phyloP scores from a whole-genome alignment of 2,113 vertebrate species.

The Leptobrachium leishanense region DNA sequence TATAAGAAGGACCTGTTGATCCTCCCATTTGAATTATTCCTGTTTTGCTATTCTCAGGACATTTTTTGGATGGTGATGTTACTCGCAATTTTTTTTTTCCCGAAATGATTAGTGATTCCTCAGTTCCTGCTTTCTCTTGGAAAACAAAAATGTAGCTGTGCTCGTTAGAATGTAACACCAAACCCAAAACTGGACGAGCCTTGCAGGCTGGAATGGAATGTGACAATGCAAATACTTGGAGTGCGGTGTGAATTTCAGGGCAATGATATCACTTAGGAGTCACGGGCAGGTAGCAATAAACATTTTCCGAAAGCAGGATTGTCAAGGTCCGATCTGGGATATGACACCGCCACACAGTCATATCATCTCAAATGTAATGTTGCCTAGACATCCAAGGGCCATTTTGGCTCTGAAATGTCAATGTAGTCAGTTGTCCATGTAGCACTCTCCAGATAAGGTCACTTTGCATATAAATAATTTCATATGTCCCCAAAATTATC shows the following conservation, averaged over 20 bases:
- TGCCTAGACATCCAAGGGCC: no score
- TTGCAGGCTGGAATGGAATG: conserved; percentile 18
- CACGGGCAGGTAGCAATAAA: neutral
- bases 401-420: no score
- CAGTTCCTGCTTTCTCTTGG: conserved; percentile 15
- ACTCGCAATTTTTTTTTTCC: conserved; percentile 12
- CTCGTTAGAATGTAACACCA: conserved; percentile 41
- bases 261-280: neutral
- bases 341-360: no score
- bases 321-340: no score
- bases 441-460: no score
- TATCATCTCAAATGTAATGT: no score
- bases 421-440: no score
- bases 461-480: no score
- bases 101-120: neutral
- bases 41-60: neutral
- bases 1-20: conserved; percentile 4
- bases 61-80: neutral
- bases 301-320: neutral
- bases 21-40: conserved; percentile 2
- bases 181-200: conserved; percentile 26
- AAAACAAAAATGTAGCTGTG: conserved; percentile 8
- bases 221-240: neutral
- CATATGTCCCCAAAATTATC: no score
- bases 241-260: conserved; percentile 35